Percentiles rank a stretch among this genome's conserved stretches.
These are phyloP conservation scores for Heterohyrax brucei DNA, from an alignment of 2,797 vertebrate genomes.

Conservation along the genomic window DNA sequence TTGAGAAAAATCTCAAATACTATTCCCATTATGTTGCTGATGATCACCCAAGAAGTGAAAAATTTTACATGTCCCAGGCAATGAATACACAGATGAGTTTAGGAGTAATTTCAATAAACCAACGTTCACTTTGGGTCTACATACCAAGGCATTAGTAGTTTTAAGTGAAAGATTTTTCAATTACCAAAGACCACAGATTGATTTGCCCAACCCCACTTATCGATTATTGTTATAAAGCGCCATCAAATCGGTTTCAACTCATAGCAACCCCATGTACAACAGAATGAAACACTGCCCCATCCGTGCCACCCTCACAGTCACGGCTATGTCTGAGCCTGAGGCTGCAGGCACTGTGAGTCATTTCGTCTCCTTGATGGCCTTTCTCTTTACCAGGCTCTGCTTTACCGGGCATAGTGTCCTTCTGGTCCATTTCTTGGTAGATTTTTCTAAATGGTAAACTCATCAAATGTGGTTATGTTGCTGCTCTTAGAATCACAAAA, in stretches of 20 bases:
- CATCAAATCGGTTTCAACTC: too few relatives aligned
- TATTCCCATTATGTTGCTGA: neutral
- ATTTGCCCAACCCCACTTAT: slow-evolving; percentile 7
- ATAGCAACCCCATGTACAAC: too few relatives aligned
- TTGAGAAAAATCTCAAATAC: neutral
- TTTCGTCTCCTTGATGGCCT: too few relatives aligned
- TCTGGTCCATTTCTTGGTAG: neutral
- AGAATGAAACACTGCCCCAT: too few relatives aligned
- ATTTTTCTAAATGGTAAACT: slow-evolving; percentile 44
- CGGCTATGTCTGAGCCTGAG: too few relatives aligned
- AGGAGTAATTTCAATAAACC: neutral
- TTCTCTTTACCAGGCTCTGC: too few relatives aligned
- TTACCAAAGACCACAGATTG: neutral
- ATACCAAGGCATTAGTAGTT: neutral
- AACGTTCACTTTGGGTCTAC: neutral
- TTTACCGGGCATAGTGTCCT: neutral
- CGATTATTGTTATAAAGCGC: too few relatives aligned
- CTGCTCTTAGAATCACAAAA: slow-evolving; percentile 39
- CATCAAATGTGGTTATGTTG: slow-evolving; percentile 18
- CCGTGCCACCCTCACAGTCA: too few relatives aligned
- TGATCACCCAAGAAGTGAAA: neutral
- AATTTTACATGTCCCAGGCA: neutral
- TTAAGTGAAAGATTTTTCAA: neutral
- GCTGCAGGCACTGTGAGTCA: too few relatives aligned
- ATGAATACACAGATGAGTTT: neutral